phyloP scores from a whole-genome alignment of 1,140 invertebrate genomes.

The Armadillidium nasatum region DNA sequence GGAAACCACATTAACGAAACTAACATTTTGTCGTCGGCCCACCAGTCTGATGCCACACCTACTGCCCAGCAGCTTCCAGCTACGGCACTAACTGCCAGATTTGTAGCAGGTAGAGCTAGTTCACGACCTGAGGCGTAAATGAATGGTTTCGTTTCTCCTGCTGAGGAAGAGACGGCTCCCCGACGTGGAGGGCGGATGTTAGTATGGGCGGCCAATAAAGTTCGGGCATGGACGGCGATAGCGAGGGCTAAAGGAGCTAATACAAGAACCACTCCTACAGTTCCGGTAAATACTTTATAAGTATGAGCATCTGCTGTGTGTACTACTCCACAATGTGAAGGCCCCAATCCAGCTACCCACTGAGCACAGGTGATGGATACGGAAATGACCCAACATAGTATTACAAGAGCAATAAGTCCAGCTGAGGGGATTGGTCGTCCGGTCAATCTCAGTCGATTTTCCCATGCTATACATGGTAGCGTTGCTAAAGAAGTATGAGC shows the following conservation, averaged over 20 bases:
- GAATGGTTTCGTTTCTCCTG: not conserved
- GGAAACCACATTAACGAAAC: slow-evolving; percentile 32
- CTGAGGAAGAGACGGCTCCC: slow-evolving; percentile 26
- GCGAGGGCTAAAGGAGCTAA: slow-evolving; percentile 56
- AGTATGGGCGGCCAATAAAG: slow-evolving; percentile 34
- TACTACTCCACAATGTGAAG: slow-evolving; percentile 52
- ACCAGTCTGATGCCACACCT: slow-evolving; percentile 41
- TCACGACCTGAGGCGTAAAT: slow-evolving; percentile 31
- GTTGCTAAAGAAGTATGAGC: slow-evolving; percentile 63
- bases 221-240: slow-evolving; percentile 37
- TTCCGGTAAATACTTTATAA: slow-evolving; percentile 51
- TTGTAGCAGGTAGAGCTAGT: slow-evolving; percentile 39
- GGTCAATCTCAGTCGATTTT: slow-evolving; percentile 48
- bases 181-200: slow-evolving; percentile 28
- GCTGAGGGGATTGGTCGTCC: slow-evolving; percentile 55
- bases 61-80: slow-evolving; percentile 37
- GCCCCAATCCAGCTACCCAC: slow-evolving; percentile 36
- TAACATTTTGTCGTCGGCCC: slow-evolving; percentile 25
- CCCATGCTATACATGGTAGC: slow-evolving; percentile 60
- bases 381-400: slow-evolving; percentile 30
- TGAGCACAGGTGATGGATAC: slow-evolving; percentile 45
- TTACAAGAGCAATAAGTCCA: slow-evolving; percentile 35
- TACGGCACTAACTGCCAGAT: slow-evolving; percentile 38
- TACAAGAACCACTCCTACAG: slow-evolving; percentile 50
- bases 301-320: slow-evolving; percentile 57